Percentiles rank a stretch among this genome's conserved stretches.
phyloP scores from a whole-genome alignment of 2,113 vertebrate genomes.

The Octodon degus region DNA sequence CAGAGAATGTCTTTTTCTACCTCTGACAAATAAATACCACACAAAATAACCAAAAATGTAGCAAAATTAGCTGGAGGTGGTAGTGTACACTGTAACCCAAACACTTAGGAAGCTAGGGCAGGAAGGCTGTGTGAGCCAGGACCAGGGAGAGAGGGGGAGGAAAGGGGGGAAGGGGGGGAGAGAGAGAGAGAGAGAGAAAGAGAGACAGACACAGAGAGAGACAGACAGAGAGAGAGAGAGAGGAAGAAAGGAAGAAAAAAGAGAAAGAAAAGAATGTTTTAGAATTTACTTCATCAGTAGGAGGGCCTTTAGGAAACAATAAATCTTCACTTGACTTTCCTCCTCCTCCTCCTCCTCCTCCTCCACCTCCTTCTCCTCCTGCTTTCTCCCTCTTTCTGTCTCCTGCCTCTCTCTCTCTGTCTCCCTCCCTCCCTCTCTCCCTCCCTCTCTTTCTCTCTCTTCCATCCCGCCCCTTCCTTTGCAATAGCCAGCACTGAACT shows the following conservation, averaged over 20 bases:
- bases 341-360: too few species aligned
- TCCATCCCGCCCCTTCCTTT: background rate
- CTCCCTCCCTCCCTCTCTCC: too few species aligned
- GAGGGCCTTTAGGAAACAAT: background rate
- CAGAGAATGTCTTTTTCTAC: constrained; percentile 11
- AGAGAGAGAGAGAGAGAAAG: too few species aligned
- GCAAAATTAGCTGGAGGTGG: background rate
- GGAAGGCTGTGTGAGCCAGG: background rate
- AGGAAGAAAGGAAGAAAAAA: background rate
- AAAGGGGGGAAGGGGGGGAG: background rate
- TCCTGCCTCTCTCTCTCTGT: too few species aligned
- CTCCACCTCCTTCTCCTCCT: too few species aligned
- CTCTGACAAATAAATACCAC: background rate
- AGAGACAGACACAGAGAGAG: too few species aligned
- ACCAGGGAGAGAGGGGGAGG: background rate
- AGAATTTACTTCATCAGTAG: background rate
- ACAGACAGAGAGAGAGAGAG: background rate
- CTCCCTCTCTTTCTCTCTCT: background rate
- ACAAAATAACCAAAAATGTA: background rate
- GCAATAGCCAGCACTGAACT: background rate
- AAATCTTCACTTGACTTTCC: background rate
- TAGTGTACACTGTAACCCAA: background rate
- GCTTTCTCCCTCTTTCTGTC: background rate
- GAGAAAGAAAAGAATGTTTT: background rate
- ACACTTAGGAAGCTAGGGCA: background rate